Base-by-base conservation (phyloP, 2,797 vertebrate species). In the Sitta carolinensis region DNA sequence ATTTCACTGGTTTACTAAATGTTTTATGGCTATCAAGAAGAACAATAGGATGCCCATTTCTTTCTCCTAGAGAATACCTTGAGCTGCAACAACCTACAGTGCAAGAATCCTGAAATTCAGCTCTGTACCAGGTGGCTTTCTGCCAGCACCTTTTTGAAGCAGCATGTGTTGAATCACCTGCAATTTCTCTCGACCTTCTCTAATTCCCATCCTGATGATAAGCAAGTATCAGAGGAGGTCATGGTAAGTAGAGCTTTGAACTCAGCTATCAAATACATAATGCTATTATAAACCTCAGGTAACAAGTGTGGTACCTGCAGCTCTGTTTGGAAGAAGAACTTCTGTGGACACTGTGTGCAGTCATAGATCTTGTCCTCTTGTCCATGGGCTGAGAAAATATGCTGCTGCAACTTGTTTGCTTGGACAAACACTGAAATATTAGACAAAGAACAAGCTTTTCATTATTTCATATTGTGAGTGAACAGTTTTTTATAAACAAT, bases 311-410 rank as follows among this genome's bases (percentile, higher is more conserved):
- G 93, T 98, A 98, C 98, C 98, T 98, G 98, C 96, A 98, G 98
- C 97, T 98, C 98, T 97, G 98, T 98, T 97, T 98, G 98, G 96
- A 98, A 98, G 98, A 98, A 98, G 97, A 98, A 98, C 98, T 98
- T 98, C 98, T 98, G 98, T 83, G 98, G 98, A 92, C 98, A 98
- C 83, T 98, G 98, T 50, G 98, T 98, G 94, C 98, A 98, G 97
- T 98, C 98, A 69, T 98, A 98, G 97, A 98, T 98, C 97, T 98
- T 98, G 97, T 98, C 98, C 91, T 98, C 98, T 95, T 98, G 98
- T 91, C 98, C 98, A 62, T 98, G 98, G 91, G 98, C 98, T 82
- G 98, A 98, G 96, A 98, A 98, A 92, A 98, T 98, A 90, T 98
- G 98, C 93, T 98, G 98, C 96, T 98, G 98, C 96, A 98, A 95